These are phyloP conservation scores for Hydriomena furcata DNA, from an alignment of 2,888 invertebrate species.

Conservation along the genomic window DNA sequence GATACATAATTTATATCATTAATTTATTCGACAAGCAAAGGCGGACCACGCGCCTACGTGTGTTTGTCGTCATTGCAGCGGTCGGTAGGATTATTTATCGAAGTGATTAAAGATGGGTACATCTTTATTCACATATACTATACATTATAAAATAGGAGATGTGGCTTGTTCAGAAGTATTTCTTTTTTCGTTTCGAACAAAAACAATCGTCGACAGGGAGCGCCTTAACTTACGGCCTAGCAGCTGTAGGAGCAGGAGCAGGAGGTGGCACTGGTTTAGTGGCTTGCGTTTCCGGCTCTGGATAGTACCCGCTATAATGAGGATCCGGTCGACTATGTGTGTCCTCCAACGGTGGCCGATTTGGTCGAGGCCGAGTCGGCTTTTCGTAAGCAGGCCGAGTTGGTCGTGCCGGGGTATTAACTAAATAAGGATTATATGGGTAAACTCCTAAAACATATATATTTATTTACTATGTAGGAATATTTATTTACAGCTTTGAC, in stretches of 20 bases:
- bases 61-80: no score
- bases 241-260: constrained; percentile 3
- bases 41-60: no score
- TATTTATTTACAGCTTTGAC: no score
- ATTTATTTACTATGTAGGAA: background rate
- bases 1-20: no score
- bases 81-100: no score
- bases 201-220: no score
- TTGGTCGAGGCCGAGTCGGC: constrained; percentile 15
- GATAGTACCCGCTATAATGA: constrained; percentile 28
- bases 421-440: background rate
- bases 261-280: constrained; percentile 27
- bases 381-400: constrained; percentile 1
- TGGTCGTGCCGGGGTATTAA: constrained; percentile 9
- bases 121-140: no score
- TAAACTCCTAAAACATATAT: constrained; percentile 7
- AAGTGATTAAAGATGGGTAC: no score
- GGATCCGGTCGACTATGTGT: constrained; percentile 7
- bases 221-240: background rate
- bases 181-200: no score
- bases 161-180: no score
- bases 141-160: no score
- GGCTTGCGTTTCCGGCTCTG: constrained; percentile 29
- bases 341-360: constrained; percentile 8
- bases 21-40: no score